A percentile compares a stretch with the other conserved stretches of the same genome.
These are phyloP conservation scores for Cyprinus carpio DNA, from an alignment of 2,113 vertebrate genomes.

Conservation along the genomic window DNA sequence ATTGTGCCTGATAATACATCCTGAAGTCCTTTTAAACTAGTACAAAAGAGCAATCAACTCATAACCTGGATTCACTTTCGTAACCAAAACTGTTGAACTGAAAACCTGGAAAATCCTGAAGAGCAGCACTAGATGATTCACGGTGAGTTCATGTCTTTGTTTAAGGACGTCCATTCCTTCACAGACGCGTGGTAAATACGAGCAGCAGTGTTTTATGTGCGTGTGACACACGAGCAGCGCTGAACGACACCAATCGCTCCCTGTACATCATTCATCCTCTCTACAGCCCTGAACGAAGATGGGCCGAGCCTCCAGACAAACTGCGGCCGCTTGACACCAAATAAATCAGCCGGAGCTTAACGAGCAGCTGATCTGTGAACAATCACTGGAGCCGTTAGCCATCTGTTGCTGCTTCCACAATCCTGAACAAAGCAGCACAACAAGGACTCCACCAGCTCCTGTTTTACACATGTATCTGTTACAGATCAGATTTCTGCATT, in stretches of 20 bases:
- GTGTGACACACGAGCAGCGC: background rate
- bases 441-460: background rate
- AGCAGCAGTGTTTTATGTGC: slow-evolving; percentile 24
- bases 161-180: slow-evolving; percentile 23
- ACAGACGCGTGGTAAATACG: background rate
- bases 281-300: background rate
- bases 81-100: background rate
- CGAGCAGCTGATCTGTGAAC: slow-evolving; percentile 58
- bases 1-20: background rate
- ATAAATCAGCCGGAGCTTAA: slow-evolving; percentile 54
- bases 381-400: slow-evolving; percentile 42
- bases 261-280: background rate
- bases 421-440: background rate
- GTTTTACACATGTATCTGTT: background rate
- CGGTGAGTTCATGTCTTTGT: slow-evolving; percentile 20
- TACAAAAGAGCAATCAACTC: background rate
- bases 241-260: background rate
- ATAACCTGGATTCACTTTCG: background rate
- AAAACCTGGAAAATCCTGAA: background rate
- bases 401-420: slow-evolving; percentile 51
- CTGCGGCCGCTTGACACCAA: background rate
- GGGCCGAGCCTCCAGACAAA: background rate
- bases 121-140: slow-evolving; percentile 27
- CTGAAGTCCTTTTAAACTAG: too few species aligned
- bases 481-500: background rate